These are phyloP conservation scores for Xylota segnis DNA, from an alignment of 2,888 invertebrate genomes.

Conservation along the genomic window DNA sequence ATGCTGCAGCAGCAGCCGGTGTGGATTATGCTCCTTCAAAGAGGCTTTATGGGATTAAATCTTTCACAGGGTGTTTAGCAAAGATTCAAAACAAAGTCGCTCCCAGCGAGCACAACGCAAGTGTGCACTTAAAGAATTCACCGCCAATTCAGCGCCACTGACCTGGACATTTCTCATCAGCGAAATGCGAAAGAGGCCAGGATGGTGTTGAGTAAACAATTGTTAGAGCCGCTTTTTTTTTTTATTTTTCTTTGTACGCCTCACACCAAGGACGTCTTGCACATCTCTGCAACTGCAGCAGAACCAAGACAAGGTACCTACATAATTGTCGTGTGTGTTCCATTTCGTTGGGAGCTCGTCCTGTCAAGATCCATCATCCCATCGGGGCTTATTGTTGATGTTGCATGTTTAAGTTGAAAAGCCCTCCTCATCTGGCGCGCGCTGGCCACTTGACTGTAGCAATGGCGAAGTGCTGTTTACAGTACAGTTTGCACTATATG, in stretches of 20 bases:
- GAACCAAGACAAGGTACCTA: slow-evolving; percentile 10
- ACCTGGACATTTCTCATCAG: slow-evolving; percentile 27
- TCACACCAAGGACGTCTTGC: slow-evolving; percentile 47
- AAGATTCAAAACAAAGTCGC: slow-evolving; percentile 24
- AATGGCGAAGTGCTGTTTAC: slow-evolving; percentile 69
- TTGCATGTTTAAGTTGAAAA: slow-evolving; percentile 66
- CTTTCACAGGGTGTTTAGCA: slow-evolving; percentile 10
- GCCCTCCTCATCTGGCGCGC: slow-evolving; percentile 55
- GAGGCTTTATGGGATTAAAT: slow-evolving; percentile 34
- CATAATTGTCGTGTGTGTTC: slow-evolving; percentile 34
- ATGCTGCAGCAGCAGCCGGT: slow-evolving; percentile 1
- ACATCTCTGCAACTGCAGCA: neutral
- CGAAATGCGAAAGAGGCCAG: neutral
- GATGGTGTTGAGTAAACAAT: slow-evolving; percentile 35
- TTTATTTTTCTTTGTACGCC: neutral
- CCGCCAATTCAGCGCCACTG: slow-evolving; percentile 24
- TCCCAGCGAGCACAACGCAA: slow-evolving; percentile 11
- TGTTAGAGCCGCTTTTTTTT: slow-evolving; percentile 17
- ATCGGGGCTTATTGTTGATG: slow-evolving; percentile 61
- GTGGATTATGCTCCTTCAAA: slow-evolving; percentile 4
- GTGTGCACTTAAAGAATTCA: neutral
- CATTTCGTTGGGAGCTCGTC: neutral
- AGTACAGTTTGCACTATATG: slow-evolving; percentile 57
- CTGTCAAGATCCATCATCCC: neutral
- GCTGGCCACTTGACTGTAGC: slow-evolving; percentile 64